phyloP scores from a whole-genome alignment of 2,888 invertebrate species.

The Sericinus montela region DNA sequence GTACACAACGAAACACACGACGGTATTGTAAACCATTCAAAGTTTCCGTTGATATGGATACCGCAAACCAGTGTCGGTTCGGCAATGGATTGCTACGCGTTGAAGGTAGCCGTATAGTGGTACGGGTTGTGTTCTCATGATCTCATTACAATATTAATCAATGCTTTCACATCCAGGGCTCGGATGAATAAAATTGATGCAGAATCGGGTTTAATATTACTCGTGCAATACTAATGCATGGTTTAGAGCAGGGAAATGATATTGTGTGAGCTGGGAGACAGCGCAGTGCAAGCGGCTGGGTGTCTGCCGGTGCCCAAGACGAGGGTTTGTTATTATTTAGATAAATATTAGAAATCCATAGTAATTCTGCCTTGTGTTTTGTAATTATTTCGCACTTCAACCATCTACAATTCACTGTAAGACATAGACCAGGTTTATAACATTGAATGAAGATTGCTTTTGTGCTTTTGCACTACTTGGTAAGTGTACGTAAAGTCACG shows the following conservation, averaged over 20 bases:
- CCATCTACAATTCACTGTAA: no score
- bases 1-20: neutral
- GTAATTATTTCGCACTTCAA: no score
- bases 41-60: neutral
- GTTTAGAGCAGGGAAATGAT: slow-evolving; percentile 43
- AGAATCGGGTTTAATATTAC: slow-evolving; percentile 50
- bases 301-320: neutral
- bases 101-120: slow-evolving; percentile 16
- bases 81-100: neutral
- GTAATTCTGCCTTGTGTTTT: no score
- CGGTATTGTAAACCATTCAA: neutral
- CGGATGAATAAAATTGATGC: slow-evolving; percentile 50
- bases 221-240: slow-evolving; percentile 50
- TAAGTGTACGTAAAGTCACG: no score
- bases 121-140: slow-evolving; percentile 39
- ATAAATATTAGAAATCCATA: no score
- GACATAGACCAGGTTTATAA: no score
- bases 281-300: neutral
- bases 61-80: neutral
- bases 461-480: no score
- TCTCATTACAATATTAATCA: slow-evolving; percentile 75
- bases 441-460: no score
- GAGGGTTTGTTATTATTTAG: neutral
- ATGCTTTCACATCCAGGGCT: slow-evolving; percentile 52
- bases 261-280: slow-evolving; percentile 20